Conservation (phyloP, 1,140 invertebrate genomes). For the Trigoniulus corallinus region DNA sequence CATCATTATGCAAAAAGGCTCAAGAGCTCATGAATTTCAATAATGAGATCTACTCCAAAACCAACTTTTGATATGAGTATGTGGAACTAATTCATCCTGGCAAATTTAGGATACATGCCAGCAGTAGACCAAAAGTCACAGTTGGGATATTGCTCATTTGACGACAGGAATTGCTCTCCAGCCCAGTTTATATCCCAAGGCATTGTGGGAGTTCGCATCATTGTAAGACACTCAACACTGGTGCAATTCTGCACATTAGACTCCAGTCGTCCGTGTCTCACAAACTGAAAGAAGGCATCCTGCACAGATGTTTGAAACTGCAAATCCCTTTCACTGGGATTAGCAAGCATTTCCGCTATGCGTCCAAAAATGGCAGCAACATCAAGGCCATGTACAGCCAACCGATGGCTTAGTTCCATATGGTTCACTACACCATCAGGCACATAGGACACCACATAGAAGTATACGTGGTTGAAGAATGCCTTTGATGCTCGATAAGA, state of each 20-base stretch:
- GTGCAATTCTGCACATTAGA: too few species aligned
- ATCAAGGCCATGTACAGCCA: neutral
- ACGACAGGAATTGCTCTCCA: neutral
- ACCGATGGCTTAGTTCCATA: neutral
- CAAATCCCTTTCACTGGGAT: neutral
- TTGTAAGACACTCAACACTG: too few species aligned
- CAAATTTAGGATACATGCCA: neutral
- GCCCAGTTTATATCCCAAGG: neutral
- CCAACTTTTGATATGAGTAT: too few species aligned
- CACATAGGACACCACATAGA: neutral
- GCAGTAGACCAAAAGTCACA: neutral
- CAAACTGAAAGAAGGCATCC: neutral
- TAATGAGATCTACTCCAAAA: too few species aligned
- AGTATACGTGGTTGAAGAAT: neutral
- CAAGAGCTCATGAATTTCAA: too few species aligned
- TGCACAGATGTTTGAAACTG: neutral
- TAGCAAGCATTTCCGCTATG: neutral
- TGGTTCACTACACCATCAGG: neutral
- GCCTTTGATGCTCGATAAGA: neutral
- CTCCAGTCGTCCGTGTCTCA: neutral
- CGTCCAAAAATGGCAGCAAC: slow-evolving; percentile 1
- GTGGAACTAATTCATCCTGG: neutral
- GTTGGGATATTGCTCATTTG: neutral
- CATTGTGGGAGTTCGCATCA: neutral
- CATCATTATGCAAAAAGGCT: too few species aligned